phyloP scores from a whole-genome alignment of 2,888 invertebrate species.

The Notodonta dromedarius region DNA sequence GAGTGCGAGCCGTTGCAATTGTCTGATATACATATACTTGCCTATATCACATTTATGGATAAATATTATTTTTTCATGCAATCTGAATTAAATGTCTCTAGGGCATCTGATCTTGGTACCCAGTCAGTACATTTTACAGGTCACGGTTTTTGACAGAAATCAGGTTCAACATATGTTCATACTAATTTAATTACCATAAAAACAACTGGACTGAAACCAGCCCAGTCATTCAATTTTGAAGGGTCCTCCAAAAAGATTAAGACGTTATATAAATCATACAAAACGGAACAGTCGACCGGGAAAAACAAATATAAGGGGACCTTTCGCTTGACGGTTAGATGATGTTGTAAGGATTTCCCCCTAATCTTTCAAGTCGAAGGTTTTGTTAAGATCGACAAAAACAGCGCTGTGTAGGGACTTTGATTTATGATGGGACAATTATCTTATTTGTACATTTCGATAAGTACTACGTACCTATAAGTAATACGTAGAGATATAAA shows the following conservation, averaged over 20 bases:
- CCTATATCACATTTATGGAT: constrained; percentile 24
- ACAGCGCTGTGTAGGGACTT: background rate
- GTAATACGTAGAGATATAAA: no score
- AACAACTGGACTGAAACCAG: no score
- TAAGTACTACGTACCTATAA: no score
- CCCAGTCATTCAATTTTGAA: background rate
- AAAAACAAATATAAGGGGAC: constrained; percentile 6
- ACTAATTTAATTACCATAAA: no score
- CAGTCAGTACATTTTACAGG: no score
- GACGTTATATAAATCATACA: background rate
- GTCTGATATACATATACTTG: constrained; percentile 36
- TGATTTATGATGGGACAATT: constrained; percentile 3
- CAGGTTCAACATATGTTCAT: no score
- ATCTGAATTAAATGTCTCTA: background rate
- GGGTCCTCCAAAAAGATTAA: background rate
- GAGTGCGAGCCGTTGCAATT: constrained; percentile 54
- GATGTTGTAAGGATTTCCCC: constrained; percentile 1
- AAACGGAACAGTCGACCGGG: background rate
- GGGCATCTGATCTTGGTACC: background rate
- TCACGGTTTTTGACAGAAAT: no score
- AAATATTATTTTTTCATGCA: constrained; percentile 14
- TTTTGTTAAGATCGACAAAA: constrained; percentile 5
- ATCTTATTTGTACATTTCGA: background rate
- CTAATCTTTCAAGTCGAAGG: constrained; percentile 6
- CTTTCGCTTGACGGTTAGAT: constrained; percentile 2